Evolutionary conservation across 1,140 invertebrate species (phyloP), one percentile per base, ranked within the genome.

Genomic region (Stratiolaelaps scimitus): DNA sequence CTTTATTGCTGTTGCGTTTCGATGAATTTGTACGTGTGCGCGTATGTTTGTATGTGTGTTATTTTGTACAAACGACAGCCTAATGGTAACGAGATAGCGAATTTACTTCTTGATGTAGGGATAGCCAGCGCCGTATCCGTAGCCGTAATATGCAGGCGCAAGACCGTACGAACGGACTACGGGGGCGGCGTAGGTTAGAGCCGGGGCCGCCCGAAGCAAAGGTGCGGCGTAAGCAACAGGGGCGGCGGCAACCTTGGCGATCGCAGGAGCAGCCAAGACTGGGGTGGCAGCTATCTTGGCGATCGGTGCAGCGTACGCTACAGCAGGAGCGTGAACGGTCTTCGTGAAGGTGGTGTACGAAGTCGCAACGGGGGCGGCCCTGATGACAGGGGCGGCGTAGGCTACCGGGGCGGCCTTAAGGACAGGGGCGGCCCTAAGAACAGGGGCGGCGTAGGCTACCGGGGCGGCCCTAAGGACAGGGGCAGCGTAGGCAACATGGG

Each of bases 311-410:
- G 53, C 53, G 34, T 60, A 60, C 34, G 34, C 34, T 26, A 60
- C 53, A 23, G 53, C 26, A 23, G 53, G 53, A 60, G 53, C 53
- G 26, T 60, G 53, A 26, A 60, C 53, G 53, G 53, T 60, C 53
- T 60, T 60, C 2, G 53, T 60, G 53, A 60, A 60, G n/a, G 53
- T 60, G 2, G 53, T 60, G 53, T 60, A 60, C 15, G 53, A 60
- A 34, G 53, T 60, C 26, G 53, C 15, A 34, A 60, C 13, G 34
- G 53, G 53, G 15, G 47, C 47, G 15, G 53, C 23, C 26, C 26
- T 60, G 15, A 60, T 23, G 15, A 60, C 34, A 26, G 53, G 53
- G 2, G 53, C 53, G 23, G 53, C 53, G 15, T 20, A 17, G 23
- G 53, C 53, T 15, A 60, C 34, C 26, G 53, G 53, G 26, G 53